Base-by-base conservation (phyloP, 1,140 invertebrate species). In the Neodiprion lecontei region DNA sequence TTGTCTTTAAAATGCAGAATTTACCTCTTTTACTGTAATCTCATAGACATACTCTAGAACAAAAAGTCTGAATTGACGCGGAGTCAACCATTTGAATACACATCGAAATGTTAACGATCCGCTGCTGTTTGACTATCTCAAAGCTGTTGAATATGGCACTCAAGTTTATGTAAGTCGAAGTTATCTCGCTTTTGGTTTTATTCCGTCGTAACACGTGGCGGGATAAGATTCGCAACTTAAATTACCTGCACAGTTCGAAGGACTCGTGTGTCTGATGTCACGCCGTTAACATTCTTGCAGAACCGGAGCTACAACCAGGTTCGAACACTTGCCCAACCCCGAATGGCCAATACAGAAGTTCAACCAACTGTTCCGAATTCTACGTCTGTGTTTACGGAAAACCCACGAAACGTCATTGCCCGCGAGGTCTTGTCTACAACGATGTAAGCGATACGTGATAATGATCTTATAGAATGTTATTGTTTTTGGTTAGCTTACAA, bases 361-460 rank as follows among this genome's bases (percentile, higher is more conserved):
- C 88, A 69, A 88, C 83, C 10, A 90, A 92, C 85, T 94, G 93
- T 76, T 91, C 90, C 73, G 90, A 91, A 80, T 94, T 93, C 86
- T 93, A 90, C 84, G 89, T 92, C 8, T 94, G 93, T 81, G 88
- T 91, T 23, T 81, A 82, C 74, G 86, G 89, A 74, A 84, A 86
- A 61, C 90, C 92, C n/a, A 88, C 91, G 70, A 91, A 90, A 79
- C 92, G 93, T 82, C 81, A 85, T 68, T 94, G 93, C 81, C 91
- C 92, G 40, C 88, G 80, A 68, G 90, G 91, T 66, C 86, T 92
- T 66, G 88, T 90, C 76, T 94, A 91, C 82, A 93, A 90, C 85
- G 89, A 91, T 82, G 92, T 93, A 89, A 90, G 87, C 79, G 81
- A 74, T 74, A 49, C 17, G 40, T 69, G 9, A 69, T 21, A 75